Evolutionary conservation across 2,113 vertebrate genomes (phyloP), one percentile per base, ranked within the genome.

Genomic region (Egretta garzetta): DNA sequence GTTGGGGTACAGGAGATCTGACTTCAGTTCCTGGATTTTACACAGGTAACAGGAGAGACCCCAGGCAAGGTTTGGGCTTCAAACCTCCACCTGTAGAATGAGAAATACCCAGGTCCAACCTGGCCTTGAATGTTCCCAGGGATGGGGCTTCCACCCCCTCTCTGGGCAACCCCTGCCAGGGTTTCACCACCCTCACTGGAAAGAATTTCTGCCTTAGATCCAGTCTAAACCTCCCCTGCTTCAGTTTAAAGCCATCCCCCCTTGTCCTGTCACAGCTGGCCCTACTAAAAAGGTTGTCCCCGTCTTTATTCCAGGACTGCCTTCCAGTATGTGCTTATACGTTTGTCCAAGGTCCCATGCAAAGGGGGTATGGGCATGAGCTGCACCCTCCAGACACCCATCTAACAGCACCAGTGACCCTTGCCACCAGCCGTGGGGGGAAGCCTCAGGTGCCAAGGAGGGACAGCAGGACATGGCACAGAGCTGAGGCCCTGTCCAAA

Each of bases 301-400:
- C 39, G 12, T 41, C 39, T 41, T 41, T 82, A 27, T 79, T 76
- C 21, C 32, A 66, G 59, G 12, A 21, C 33, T 66, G 33, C 62
- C 33, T 71, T 80, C 23, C 43, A 32, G 26, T 32, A 27, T 1
- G 0, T 24, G 27, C 8, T 47, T 58, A n/a, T 0, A 21, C 8
- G 6, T 62, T 83, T 58, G 5, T 53, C 53, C 72, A 49, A 55
- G 30, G 28, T 41, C 28, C 45, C 12, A 6, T 50, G 59, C 49
- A 83, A 89, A 63, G 22, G 23, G 22, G 58, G 22, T 18, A 52
- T 9, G 59, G 62, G 62, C 28, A 53, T 18, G 45, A 63, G 3
- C 5, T 39, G 56, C 30, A 62, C 17, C 53, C 43, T 56, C 39
- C 49, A 55, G 37, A n/a, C 45, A n/a, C 10, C 37, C 33, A 16